Evolutionary conservation across 2,113 vertebrate genomes (phyloP).

Genomic region (Xiphophorus couchianus): DNA sequence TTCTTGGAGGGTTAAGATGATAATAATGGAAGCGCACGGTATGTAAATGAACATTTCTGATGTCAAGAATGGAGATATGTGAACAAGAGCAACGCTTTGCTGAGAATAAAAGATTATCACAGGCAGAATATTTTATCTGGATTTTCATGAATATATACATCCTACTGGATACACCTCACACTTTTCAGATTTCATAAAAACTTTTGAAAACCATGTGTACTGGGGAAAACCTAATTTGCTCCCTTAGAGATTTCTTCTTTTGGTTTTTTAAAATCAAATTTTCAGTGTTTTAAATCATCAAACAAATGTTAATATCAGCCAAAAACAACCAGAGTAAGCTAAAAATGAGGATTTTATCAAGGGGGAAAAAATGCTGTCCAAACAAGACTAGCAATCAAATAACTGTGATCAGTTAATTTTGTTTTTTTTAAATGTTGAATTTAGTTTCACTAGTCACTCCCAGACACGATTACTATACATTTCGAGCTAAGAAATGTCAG

Average conservation of each 20-base stretch:
- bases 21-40: conserved; percentile 81
- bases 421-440: neutral
- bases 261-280: neutral
- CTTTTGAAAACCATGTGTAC: neutral
- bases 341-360: neutral
- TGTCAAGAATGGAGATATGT: conserved; percentile 15
- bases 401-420: neutral
- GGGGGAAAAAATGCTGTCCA: no score
- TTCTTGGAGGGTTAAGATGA: conserved; percentile 84
- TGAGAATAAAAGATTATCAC: conserved; percentile 61
- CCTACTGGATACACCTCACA: neutral
- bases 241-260: neutral
- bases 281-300: neutral
- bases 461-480: neutral
- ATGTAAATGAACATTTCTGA: conserved; percentile 76
- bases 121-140: neutral
- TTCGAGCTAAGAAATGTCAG: neutral
- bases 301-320: neutral
- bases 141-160: neutral
- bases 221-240: neutral
- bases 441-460: neutral
- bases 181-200: neutral
- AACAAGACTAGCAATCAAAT: neutral
- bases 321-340: neutral
- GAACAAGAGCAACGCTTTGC: conserved; percentile 77